Evolutionary conservation across 2,888 invertebrate species (phyloP).

Genomic region (Epiblema foenella): DNA sequence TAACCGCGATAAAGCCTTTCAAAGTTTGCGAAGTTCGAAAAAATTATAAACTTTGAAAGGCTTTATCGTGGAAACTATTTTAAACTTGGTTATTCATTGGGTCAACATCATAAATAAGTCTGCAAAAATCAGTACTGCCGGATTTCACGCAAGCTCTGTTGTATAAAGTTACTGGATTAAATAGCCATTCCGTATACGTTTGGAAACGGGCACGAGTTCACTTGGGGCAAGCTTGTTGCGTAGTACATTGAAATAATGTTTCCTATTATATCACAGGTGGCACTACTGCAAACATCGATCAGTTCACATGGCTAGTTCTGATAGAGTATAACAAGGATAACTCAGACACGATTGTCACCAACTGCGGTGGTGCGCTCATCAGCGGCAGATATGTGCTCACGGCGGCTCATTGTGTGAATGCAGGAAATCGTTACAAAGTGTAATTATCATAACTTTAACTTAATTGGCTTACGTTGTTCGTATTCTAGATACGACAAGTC

Average conservation of each 20-base stretch:
- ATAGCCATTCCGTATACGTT: too few species aligned
- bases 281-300: constrained; percentile 70
- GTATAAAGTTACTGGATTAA: too few species aligned
- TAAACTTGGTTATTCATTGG: too few species aligned
- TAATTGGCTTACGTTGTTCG: not conserved
- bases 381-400: constrained; percentile 77
- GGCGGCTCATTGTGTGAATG: constrained; percentile 78
- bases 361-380: constrained; percentile 78
- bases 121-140: too few species aligned
- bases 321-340: constrained; percentile 62
- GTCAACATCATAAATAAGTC: too few species aligned
- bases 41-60: too few species aligned
- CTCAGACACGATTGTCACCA: constrained; percentile 46
- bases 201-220: too few species aligned
- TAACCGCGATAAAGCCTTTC: too few species aligned
- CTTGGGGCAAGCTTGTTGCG: too few species aligned
- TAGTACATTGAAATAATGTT: constrained; percentile 6
- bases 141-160: too few species aligned
- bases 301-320: constrained; percentile 84
- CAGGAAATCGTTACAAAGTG: not conserved
- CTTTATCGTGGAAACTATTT: too few species aligned
- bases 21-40: too few species aligned
- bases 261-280: constrained; percentile 56
- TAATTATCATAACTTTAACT: constrained; percentile 13
- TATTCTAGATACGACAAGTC: not conserved